Evolutionary conservation across 2,113 vertebrate genomes (phyloP), one percentile per base, ranked within the genome.

Genomic region (Harpagus bidentatus): DNA sequence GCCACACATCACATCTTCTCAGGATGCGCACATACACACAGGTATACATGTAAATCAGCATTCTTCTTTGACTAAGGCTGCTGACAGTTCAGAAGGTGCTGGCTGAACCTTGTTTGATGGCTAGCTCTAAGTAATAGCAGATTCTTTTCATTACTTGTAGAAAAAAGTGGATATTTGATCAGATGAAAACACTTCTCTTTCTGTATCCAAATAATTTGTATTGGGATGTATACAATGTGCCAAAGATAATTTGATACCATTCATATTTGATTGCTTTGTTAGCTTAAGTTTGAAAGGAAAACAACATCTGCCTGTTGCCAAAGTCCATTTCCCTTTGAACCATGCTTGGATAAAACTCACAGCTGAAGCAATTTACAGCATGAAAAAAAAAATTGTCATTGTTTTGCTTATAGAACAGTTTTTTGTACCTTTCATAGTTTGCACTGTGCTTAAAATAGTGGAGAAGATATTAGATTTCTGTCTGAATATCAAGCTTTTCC

Each of bases 161-260:
- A 63, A 84, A 92, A 84, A 59, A 45, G 20, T 31, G 26, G 25
- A 10, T 61, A 38, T 70, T 93, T 80, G 63, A 65, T 77, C 62
- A 88, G 65, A 80, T 29, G 28, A 31, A 82, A 92, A 70, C 13
- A 9, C 8, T 69, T 53, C 11, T 61, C 28, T 65, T 84, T 88
- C 28, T 80, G 26, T 55, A 38, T 82, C 40, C 9, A 25, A 84
- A 72, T 62, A 81, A 59, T 82, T 86, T 94, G 47, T 43, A 34
- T 26, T 40, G 40, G 42, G 79, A 96, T 34, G 63, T 66, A 77
- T 66, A 77, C 1, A 67, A 45, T n/a, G 45, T 92, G 83, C 36
- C 91, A 92, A 89, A 89, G 70, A 87, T 89, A 91, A 92, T 91
- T 92, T 95, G 52, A 82, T 84, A 82, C 20, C 52, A 91, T 93